phyloP scores from a whole-genome alignment of 2,888 invertebrate species.

The Ferdinandea cuprea region DNA sequence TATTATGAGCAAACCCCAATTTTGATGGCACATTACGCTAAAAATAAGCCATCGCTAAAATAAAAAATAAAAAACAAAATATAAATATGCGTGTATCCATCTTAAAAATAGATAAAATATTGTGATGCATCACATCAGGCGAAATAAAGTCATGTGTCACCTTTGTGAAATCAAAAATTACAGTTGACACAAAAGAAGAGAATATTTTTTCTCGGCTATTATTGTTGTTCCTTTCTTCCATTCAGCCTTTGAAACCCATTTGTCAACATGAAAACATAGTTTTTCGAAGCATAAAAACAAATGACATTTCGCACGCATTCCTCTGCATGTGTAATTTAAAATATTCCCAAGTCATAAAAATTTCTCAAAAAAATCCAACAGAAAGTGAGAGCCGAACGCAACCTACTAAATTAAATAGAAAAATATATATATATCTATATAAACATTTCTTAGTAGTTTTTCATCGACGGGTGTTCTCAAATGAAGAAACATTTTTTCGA shows the following conservation, averaged over 20 bases:
- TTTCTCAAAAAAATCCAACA: not conserved
- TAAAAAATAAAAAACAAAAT: not conserved
- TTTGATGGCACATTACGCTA: too few species aligned
- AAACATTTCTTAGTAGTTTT: conserved; percentile 45
- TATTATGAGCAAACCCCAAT: too few species aligned
- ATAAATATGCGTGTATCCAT: not conserved
- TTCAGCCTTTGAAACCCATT: conserved; percentile 28
- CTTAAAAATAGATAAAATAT: conserved; percentile 11
- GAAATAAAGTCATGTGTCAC: conserved; percentile 15
- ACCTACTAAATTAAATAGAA: conserved; percentile 20
- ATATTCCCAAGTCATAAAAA: conserved; percentile 40
- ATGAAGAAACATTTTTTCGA: conserved; percentile 7
- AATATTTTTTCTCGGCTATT: not conserved
- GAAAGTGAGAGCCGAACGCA: conserved; percentile 17
- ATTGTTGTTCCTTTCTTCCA: not conserved
- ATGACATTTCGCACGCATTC: conserved; percentile 73
- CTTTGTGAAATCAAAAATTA: not conserved
- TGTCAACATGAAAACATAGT: conserved; percentile 51
- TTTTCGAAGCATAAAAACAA: conserved; percentile 66
- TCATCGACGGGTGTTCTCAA: conserved; percentile 46
- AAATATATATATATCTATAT: not conserved
- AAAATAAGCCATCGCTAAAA: not conserved
- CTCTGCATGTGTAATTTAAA: conserved; percentile 65
- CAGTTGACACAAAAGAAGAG: conserved; percentile 20
- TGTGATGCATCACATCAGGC: conserved; percentile 41